Base-by-base conservation (phyloP, 2,888 invertebrate species). In the Galerucella calmariensis region DNA sequence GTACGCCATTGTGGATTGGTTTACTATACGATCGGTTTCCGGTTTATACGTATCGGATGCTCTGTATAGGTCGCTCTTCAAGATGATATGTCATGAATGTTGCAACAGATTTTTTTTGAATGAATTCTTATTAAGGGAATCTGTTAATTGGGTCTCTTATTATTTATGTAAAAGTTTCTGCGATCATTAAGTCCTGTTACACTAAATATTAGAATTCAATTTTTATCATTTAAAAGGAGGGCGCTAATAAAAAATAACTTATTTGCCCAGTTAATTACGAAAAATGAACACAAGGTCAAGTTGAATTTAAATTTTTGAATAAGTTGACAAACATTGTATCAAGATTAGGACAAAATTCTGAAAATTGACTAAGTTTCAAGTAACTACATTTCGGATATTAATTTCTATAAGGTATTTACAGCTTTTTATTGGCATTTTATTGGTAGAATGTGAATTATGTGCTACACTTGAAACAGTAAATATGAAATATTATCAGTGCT, bases 1-100 rank as follows among this genome's bases (percentile, higher is more conserved):
- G 27, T 58, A 68, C 73, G 75, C 73, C 75, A 72, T 72, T 75
- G 69, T 62, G 53, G 67, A 69, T 62, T 69, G 69, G 69, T 69
- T 69, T 69, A 69, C 69, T 69, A 65, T 46, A 69, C 62, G 53
- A 62, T 69, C 63, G 51, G 69, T 69, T 69, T 69, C 69, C 69
- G 69, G 69, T 69, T 69, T 53, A 9, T 48, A 69, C 11, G 44
- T 53, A 59, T 66, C 69, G 61, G 69, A 68, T 69, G 69, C n/a
- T 58, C 62, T 41, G 35, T 24, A 65, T 41, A 65, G 41, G 63
- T 65, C 63, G 46, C 16, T 46, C 10, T 8, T 46, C 20, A 44
- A 20, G 46, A 65, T 35, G 63, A 65, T 65, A 65, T 65, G 63
- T 48, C 16, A 46, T 65, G 63, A 65, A 65, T 65, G 63, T 46